These are phyloP conservation scores for Pygoscelis antarcticus DNA, from an alignment of 2,113 vertebrate genomes.

Conservation along the genomic window DNA sequence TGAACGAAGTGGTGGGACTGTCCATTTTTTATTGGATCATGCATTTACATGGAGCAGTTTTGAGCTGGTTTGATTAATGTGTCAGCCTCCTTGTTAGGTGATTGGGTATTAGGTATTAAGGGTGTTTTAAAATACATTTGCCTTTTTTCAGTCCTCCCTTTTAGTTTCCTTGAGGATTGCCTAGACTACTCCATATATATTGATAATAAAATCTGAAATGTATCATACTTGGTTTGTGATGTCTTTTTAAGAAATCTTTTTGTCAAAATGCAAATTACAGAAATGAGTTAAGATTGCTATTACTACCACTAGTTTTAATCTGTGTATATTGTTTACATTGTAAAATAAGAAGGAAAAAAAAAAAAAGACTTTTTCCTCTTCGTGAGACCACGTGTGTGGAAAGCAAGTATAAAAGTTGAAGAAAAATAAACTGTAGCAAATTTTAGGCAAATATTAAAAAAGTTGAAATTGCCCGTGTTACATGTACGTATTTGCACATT, in stretches of 20 bases:
- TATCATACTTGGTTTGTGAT: neutral
- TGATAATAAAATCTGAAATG: neutral
- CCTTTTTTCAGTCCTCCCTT: neutral
- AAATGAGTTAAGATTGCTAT: neutral
- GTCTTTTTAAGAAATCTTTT: neutral
- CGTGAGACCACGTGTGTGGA: rapidly evolving
- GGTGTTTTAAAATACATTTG: neutral
- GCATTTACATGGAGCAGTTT: neutral
- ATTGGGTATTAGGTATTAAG: neutral
- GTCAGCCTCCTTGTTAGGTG: neutral
- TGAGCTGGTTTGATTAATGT: neutral
- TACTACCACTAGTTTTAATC: neutral
- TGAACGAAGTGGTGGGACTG: neutral
- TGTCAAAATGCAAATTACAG: neutral
- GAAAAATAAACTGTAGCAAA: neutral
- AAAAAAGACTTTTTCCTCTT: neutral
- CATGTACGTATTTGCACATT: neutral
- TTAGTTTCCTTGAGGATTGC: neutral
- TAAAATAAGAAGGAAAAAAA: neutral
- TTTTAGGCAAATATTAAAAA: neutral
- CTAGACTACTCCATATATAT: neutral
- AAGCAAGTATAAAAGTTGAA: neutral
- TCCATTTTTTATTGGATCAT: neutral
- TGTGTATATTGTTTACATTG: neutral
- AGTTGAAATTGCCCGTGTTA: neutral